A percentile compares a stretch with the other conserved stretches of the same genome.
Evolutionary conservation across 2,113 vertebrate genomes (phyloP).

Genomic region (Megaceryle maxima): DNA sequence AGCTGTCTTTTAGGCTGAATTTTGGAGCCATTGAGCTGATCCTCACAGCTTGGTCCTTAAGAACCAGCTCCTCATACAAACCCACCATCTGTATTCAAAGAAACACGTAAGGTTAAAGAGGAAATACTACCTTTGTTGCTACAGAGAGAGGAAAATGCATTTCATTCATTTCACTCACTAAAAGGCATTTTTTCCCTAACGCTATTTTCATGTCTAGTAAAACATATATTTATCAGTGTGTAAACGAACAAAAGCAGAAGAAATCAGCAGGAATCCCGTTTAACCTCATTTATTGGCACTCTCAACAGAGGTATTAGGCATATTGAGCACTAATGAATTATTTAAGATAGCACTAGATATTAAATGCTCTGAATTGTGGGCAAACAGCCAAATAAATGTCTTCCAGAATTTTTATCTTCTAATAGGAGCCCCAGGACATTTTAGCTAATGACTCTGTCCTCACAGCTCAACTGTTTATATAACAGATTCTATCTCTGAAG

Average conservation of each 20-base stretch:
- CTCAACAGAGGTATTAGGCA: constrained; percentile 36
- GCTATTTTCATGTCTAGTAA: not conserved
- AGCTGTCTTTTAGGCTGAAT: not conserved
- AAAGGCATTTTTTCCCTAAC: not conserved
- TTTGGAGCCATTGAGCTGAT: not conserved
- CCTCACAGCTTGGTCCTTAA: not conserved
- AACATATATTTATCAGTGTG: constrained; percentile 48
- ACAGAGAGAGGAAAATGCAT: not conserved
- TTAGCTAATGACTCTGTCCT: not conserved
- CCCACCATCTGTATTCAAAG: not conserved
- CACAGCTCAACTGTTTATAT: not conserved
- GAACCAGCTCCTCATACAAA: not conserved
- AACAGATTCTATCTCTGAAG: not conserved
- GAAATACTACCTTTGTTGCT: not conserved
- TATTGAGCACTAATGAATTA: constrained; percentile 57
- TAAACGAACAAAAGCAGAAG: constrained; percentile 35
- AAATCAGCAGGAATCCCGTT: constrained; percentile 48
- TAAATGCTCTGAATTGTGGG: constrained; percentile 30
- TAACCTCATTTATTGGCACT: constrained; percentile 36
- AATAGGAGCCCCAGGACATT: not conserved
- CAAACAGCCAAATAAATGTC: constrained; percentile 24
- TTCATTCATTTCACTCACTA: not conserved
- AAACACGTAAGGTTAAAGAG: not conserved
- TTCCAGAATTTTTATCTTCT: constrained; percentile 3
- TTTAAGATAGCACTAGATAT: constrained; percentile 56